Percentiles rank a stretch among this genome's conserved stretches.
phyloP scores from a whole-genome alignment of 2,797 vertebrate species.

The Cuniculus paca region DNA sequence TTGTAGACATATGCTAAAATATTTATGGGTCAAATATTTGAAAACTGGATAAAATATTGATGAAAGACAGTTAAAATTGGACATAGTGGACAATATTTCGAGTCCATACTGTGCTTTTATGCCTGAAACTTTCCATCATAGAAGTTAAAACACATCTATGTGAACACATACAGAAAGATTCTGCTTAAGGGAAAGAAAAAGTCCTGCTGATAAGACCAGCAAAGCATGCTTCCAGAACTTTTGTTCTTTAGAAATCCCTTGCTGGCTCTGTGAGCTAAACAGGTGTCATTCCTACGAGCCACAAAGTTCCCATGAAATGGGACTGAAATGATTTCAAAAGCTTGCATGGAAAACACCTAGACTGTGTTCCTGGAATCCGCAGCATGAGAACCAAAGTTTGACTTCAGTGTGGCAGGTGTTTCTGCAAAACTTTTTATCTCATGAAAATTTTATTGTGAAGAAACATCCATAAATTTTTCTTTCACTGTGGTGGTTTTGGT shows the following conservation, averaged over 20 bases:
- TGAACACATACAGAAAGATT: neutral
- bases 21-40: neutral
- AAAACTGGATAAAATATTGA: neutral
- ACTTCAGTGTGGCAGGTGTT: neutral
- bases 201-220: neutral
- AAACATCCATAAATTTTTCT: neutral
- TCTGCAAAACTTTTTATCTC: constrained; percentile 1
- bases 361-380: neutral
- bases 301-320: neutral
- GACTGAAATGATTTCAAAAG: constrained; percentile 20
- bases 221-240: neutral
- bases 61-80: constrained; percentile 27
- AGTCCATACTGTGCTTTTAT: neutral
- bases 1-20: neutral
- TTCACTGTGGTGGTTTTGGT: neutral
- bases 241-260: constrained; percentile 48
- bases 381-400: neutral
- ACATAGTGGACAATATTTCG: constrained; percentile 32
- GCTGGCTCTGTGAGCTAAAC: constrained; percentile 5
- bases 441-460: constrained; percentile 3
- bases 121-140: constrained; percentile 23
- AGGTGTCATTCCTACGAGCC: neutral
- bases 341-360: neutral
- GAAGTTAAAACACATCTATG: neutral
- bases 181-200: neutral